These are phyloP conservation scores for Dynastes maya DNA, from an alignment of 2,888 invertebrate genomes.

Conservation along the genomic window DNA sequence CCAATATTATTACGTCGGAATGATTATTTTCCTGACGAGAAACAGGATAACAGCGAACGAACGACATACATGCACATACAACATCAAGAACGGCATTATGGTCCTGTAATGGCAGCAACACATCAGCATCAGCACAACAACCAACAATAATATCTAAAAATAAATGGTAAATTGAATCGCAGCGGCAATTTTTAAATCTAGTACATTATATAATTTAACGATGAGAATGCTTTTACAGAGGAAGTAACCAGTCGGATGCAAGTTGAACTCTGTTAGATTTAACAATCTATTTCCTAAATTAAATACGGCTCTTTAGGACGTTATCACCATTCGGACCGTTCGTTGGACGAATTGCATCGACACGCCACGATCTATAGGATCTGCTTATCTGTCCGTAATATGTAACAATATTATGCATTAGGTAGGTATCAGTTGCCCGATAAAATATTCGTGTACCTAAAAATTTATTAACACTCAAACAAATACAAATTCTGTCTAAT, in stretches of 20 bases:
- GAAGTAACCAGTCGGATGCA: conserved; percentile 72
- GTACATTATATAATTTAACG: conserved; percentile 70
- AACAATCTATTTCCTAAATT: conserved; percentile 73
- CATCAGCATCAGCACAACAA: conserved; percentile 25
- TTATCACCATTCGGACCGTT: conserved; percentile 35
- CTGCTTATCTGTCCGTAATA: neutral
- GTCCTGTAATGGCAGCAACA: conserved; percentile 2
- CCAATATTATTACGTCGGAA: conserved; percentile 10
- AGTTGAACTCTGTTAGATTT: conserved; percentile 71
- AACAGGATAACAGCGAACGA: conserved; percentile 26
- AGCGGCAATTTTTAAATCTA: conserved; percentile 70
- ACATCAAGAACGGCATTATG: conserved; percentile 17
- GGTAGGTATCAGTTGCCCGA: too few relatives aligned
- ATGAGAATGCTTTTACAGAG: conserved; percentile 70
- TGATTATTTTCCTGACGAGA: conserved; percentile 32
- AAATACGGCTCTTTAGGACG: conserved; percentile 57
- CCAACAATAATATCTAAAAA: conserved; percentile 54
- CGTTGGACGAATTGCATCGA: conserved; percentile 45
- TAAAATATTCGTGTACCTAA: too few relatives aligned
- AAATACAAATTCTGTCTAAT: too few relatives aligned
- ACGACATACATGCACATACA: conserved; percentile 2
- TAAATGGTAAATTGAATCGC: conserved; percentile 63
- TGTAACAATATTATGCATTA: neutral
- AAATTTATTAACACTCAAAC: too few relatives aligned
- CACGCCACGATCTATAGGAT: conserved; percentile 4